These are phyloP conservation scores for Holothuria glaberrima DNA, from an alignment of 35 echinoderm and acorn worm genomes.

Conservation along the genomic window DNA sequence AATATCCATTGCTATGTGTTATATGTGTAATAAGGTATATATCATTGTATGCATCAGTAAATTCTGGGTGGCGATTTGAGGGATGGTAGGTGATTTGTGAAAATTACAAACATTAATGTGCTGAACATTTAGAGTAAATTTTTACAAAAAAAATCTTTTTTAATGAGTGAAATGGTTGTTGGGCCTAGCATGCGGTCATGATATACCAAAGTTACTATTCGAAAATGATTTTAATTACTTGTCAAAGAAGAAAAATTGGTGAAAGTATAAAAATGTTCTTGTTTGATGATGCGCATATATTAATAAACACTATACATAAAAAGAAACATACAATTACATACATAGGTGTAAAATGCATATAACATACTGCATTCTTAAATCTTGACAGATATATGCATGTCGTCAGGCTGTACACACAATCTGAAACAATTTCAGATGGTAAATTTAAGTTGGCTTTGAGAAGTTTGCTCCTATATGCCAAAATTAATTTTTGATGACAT, in stretches of 20 bases:
- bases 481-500: too few species aligned
- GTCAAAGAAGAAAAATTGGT: neutral
- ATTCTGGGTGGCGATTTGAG: too few species aligned
- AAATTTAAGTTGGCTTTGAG: too few species aligned
- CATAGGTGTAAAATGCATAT: neutral
- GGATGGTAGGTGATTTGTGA: neutral
- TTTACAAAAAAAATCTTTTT: slow-evolving; percentile 7
- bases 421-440: too few species aligned
- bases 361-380: too few species aligned
- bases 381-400: too few species aligned
- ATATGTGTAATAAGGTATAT: too few species aligned
- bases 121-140: slow-evolving; percentile 19
- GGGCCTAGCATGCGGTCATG: slow-evolving; percentile 29
- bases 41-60: too few species aligned
- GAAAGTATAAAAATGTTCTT: too few species aligned
- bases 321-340: neutral
- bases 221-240: neutral
- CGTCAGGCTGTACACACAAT: too few species aligned
- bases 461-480: too few species aligned
- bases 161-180: slow-evolving; percentile 41
- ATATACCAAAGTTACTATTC: slow-evolving; percentile 39
- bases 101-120: slow-evolving; percentile 35
- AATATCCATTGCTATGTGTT: too few species aligned
- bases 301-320: neutral
- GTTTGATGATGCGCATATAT: slow-evolving; percentile 10